Evolutionary conservation across 2,888 invertebrate genomes (phyloP).

Genomic region (Amiota minor): DNA sequence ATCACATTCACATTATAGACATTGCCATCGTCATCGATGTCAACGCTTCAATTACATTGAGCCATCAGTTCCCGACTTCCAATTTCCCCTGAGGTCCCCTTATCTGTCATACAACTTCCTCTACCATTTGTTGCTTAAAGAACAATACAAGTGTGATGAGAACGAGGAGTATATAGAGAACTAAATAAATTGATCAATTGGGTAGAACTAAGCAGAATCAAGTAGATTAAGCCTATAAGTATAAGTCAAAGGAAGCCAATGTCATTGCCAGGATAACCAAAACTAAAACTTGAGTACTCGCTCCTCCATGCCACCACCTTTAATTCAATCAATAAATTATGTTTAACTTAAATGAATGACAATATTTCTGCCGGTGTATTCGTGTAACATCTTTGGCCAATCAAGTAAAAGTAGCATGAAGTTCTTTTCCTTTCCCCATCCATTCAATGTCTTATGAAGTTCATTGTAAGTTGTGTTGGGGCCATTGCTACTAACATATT

Average conservation of each 20-base stretch:
- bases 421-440: background rate
- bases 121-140: background rate
- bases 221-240: no score
- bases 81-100: background rate
- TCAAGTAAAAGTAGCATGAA: constrained; percentile 1
- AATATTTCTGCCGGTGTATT: background rate
- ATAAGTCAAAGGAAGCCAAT: background rate
- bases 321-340: constrained; percentile 58
- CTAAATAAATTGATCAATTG: constrained; percentile 60
- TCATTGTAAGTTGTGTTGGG: background rate
- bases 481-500: no score
- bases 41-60: constrained; percentile 24
- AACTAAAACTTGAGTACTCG: constrained; percentile 57
- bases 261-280: constrained; percentile 27
- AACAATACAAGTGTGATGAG: constrained; percentile 3
- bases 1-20: background rate
- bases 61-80: constrained; percentile 13
- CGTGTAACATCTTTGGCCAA: constrained; percentile 6
- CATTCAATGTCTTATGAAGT: background rate
- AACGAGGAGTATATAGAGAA: background rate
- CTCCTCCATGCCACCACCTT: constrained; percentile 42
- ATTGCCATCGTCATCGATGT: background rate
- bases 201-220: constrained; percentile 56
- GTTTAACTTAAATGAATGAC: background rate
- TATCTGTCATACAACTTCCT: background rate